Base-by-base conservation (phyloP, 2,888 invertebrate genomes). In the Gisinianus flammeolus region DNA sequence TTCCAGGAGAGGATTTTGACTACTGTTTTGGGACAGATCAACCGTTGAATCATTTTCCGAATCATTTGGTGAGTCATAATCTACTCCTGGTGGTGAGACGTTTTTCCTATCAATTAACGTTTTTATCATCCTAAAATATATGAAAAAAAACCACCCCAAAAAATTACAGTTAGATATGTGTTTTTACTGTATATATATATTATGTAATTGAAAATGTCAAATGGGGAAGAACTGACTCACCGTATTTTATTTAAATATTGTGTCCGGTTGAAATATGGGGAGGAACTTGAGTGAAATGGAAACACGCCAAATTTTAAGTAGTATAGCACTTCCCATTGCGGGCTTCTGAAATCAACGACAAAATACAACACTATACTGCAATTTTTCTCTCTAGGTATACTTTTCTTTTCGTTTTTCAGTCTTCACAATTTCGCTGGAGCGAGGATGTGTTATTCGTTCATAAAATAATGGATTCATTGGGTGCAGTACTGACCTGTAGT, bases 271-370 rank as follows among this genome's bases (percentile, higher is more conserved):
- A 76, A 44, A 24, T 31, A 76, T 0, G 76, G 44, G 2, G 77
- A 76, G 10, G 79, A 73, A 26, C 33, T 58, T 35, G 79, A 77
- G 71, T 80, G 77, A 54, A 79, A 80, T 1, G 84, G 84, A 12
- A 83, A 80, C 6, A 69, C 66, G 33, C 82, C 82, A 64, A 82
- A 81, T 70, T 84, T 84, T 10, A 83, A 64, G 70, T 79, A 83
- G 56, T 84, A 84, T 12, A 83, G 66, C 1, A 83, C 78, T 78
- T 84, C 84, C 84, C 83, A 84, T 31, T 84, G 81, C 10, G 84
- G 84, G 56, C 79, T 81, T 12, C 26, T 62, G 19, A 44, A 6
- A 44, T 44, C 19, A n/a, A n/a, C n/a, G n/a, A n/a, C n/a, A n/a
- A n/a, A n/a, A n/a, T n/a, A n/a, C n/a, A n/a, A n/a, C n/a, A n/a